A percentile compares a stretch with the other conserved stretches of the same genome.
Evolutionary conservation across 2,113 vertebrate species (phyloP).

Genomic region (Bambusicola thoracicus): DNA sequence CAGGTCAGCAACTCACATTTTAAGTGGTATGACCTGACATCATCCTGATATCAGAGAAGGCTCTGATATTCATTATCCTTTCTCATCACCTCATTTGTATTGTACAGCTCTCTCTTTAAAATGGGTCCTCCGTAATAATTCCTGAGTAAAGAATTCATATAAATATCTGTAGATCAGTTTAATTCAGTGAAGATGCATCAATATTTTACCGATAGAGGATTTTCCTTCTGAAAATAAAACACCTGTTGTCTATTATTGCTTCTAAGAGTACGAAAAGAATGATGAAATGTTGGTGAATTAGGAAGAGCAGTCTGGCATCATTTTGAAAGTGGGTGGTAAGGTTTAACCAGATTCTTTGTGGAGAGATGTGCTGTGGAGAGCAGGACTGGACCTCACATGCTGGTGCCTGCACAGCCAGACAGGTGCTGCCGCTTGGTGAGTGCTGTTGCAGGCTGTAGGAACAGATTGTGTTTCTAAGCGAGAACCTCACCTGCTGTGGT

Average conservation of each 20-base stretch:
- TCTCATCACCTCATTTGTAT: neutral
- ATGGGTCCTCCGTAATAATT: neutral
- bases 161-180: neutral
- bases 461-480: conserved; percentile 48
- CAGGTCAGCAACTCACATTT: neutral
- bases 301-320: neutral
- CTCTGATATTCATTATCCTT: neutral
- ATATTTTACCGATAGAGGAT: neutral
- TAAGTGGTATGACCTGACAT: neutral
- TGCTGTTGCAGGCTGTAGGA: conserved; percentile 25
- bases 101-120: neutral
- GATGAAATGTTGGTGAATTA: neutral
- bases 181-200: neutral
- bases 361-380: neutral
- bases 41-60: neutral
- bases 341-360: neutral
- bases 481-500: conserved; percentile 51
- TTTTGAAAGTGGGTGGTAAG: neutral
- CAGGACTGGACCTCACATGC: neutral
- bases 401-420: neutral
- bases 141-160: neutral
- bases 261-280: neutral
- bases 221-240: neutral
- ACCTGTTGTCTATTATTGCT: neutral
- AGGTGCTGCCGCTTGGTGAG: neutral